These are phyloP conservation scores for Lepisosteus oculatus DNA, from an alignment of 2,113 vertebrate genomes.

Conservation along the genomic window DNA sequence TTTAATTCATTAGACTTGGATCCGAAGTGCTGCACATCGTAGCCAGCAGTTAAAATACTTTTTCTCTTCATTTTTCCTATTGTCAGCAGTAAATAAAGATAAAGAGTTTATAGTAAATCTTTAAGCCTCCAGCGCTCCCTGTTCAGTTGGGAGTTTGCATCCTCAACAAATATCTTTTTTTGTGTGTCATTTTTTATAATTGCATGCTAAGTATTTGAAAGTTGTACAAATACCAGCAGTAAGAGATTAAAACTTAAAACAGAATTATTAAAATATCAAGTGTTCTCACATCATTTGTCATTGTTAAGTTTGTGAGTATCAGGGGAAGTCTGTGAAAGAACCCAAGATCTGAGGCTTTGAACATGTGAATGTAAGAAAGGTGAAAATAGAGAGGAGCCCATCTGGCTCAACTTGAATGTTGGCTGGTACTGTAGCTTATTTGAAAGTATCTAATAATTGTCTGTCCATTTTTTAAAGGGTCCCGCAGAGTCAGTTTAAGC, in stretches of 20 bases:
- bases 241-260: conserved; percentile 23
- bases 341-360: neutral
- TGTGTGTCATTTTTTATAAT: conserved; percentile 44
- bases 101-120: conserved; percentile 62
- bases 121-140: conserved; percentile 62
- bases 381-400: too few species aligned
- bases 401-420: too few species aligned
- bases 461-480: too few species aligned
- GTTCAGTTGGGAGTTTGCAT: conserved; percentile 63
- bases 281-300: conserved; percentile 27
- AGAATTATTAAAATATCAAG: conserved; percentile 24
- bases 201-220: conserved; percentile 37
- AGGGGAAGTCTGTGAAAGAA: conserved; percentile 24
- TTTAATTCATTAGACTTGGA: conserved; percentile 64
- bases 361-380: too few species aligned
- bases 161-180: conserved; percentile 55
- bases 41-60: conserved; percentile 59
- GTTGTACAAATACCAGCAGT: conserved; percentile 24
- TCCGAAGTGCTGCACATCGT: conserved; percentile 49
- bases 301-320: conserved; percentile 28
- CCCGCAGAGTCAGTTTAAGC: too few species aligned
- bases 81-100: conserved; percentile 63
- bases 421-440: too few species aligned
- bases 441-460: too few species aligned
- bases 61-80: conserved; percentile 50